Conservation (phyloP, 2,113 vertebrate species). For the Amphiprion percula region DNA sequence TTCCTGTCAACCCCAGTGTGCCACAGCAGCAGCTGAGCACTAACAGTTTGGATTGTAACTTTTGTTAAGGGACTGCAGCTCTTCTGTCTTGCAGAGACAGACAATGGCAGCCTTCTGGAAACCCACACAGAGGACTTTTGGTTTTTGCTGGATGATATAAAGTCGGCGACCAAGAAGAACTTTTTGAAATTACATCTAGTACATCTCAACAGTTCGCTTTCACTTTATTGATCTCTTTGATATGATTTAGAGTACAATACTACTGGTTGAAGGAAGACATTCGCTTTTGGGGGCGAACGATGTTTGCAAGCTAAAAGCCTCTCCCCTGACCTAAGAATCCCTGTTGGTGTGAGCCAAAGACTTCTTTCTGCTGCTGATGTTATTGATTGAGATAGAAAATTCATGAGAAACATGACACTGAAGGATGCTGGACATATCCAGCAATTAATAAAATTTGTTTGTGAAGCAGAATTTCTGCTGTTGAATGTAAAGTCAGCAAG, state of each 20-base stretch:
- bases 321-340: background rate
- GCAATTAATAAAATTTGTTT: background rate
- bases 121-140: background rate
- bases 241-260: background rate
- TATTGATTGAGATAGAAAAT: slow-evolving; percentile 27
- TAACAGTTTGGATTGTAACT: slow-evolving; percentile 42
- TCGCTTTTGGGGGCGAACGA: background rate
- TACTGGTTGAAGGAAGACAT: background rate
- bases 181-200: slow-evolving; percentile 35
- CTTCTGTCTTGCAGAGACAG: slow-evolving; percentile 26
- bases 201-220: background rate
- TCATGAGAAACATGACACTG: background rate
- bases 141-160: slow-evolving; percentile 24
- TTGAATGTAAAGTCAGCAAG: slow-evolving; percentile 17
- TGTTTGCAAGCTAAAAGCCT: background rate
- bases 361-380: background rate
- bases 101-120: slow-evolving; percentile 30
- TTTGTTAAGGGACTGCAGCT: slow-evolving; percentile 41
- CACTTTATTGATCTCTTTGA: slow-evolving; percentile 5
- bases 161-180: background rate
- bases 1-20: slow-evolving; percentile 34
- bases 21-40: slow-evolving; percentile 12
- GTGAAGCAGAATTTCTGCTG: background rate
- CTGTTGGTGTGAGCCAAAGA: background rate
- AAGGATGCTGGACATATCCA: background rate